These are phyloP conservation scores for Phoeniculus purpureus DNA, from an alignment of 2,797 vertebrate species.

Conservation along the genomic window DNA sequence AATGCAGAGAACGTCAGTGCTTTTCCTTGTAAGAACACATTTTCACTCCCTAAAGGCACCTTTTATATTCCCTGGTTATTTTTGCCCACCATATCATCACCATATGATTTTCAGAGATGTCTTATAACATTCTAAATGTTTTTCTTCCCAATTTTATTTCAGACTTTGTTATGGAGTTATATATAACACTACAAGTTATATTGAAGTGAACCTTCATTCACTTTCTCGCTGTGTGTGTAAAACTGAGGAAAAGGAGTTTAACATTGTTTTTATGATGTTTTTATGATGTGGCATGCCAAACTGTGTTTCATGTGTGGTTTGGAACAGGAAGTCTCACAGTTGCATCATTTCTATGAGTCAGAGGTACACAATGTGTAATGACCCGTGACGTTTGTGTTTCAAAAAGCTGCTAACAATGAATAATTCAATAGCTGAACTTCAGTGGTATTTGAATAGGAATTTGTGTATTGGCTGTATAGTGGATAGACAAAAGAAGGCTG, in stretches of 20 bases:
- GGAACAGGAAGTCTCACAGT: not conserved
- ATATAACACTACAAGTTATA: no score
- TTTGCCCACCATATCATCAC: not conserved
- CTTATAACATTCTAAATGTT: not conserved
- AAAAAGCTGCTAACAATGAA: slow-evolving; percentile 46
- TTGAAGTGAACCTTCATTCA: slow-evolving; percentile 9
- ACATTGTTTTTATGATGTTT: no score
- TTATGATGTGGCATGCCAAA: not conserved
- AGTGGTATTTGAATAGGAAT: slow-evolving; percentile 57
- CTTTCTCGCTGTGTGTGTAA: slow-evolving; percentile 10
- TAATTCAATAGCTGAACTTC: slow-evolving; percentile 54
- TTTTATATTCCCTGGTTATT: slow-evolving; percentile 17
- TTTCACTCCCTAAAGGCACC: not conserved
- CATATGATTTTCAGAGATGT: slow-evolving; percentile 5
- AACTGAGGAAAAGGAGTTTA: slow-evolving; percentile 19
- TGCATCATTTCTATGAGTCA: slow-evolving; percentile 32
- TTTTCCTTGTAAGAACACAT: not conserved
- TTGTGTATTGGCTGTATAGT: not conserved
- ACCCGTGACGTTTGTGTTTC: slow-evolving; percentile 40
- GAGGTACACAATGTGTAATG: slow-evolving; percentile 15
- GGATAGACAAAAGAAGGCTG: not conserved
- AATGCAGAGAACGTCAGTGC: slow-evolving; percentile 4
- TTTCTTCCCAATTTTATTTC: slow-evolving; percentile 30
- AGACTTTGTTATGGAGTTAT: not conserved
- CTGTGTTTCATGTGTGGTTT: not conserved